phyloP scores from a whole-genome alignment of 2,888 invertebrate genomes.

The Thyatira batis region DNA sequence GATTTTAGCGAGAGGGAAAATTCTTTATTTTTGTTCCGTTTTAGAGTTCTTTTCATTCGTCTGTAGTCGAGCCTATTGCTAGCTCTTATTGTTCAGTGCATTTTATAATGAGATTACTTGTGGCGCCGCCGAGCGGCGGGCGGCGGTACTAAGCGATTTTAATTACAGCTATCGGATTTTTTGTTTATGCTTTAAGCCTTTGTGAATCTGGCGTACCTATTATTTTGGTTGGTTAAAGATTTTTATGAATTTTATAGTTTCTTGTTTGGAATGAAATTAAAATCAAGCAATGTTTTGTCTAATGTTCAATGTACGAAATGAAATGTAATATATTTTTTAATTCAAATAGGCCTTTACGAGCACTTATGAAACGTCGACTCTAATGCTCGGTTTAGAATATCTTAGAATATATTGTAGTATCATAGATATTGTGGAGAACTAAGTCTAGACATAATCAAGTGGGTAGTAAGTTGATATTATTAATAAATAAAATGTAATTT shows the following conservation, averaged over 20 bases:
- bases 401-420: too few species aligned
- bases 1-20: conserved; percentile 46
- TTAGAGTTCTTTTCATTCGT: conserved; percentile 31
- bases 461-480: too few species aligned
- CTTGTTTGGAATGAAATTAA: too few species aligned
- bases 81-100: conserved; percentile 23
- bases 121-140: conserved; percentile 25
- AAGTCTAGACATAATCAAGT: too few species aligned
- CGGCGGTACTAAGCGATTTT: conserved; percentile 34
- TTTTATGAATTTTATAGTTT: neutral
- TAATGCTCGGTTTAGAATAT: too few species aligned
- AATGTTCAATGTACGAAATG: too few species aligned
- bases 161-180: conserved; percentile 25
- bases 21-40: conserved; percentile 23
- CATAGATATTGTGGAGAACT: too few species aligned
- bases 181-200: neutral
- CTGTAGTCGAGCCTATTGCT: conserved; percentile 26
- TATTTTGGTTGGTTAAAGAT: neutral
- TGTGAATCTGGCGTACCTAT: neutral
- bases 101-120: conserved; percentile 42
- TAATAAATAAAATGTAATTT: too few species aligned
- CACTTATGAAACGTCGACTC: too few species aligned
- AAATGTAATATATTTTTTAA: too few species aligned
- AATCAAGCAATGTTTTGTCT: too few species aligned
- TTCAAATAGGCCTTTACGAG: too few species aligned